These are phyloP conservation scores for Agonum fuliginosum DNA, from an alignment of 2,888 invertebrate genomes.

Conservation along the genomic window DNA sequence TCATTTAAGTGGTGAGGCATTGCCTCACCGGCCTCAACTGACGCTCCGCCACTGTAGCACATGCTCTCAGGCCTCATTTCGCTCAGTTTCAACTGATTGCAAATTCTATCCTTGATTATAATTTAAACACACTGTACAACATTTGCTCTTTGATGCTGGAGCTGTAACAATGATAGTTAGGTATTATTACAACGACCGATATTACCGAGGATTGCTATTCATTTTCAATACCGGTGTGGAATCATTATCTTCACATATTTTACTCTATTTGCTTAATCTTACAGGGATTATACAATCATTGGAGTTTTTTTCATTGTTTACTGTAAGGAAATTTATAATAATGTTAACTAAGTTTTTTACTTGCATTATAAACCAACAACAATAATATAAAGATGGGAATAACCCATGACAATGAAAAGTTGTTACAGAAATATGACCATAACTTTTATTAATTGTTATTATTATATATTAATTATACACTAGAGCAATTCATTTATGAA, in stretches of 20 bases:
- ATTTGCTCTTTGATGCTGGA: constrained; percentile 17
- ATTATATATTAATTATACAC: too few relatives aligned
- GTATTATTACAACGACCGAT: constrained; percentile 25
- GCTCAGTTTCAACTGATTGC: constrained; percentile 44
- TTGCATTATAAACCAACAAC: too few relatives aligned
- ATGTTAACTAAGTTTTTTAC: too few relatives aligned
- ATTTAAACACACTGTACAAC: constrained; percentile 45
- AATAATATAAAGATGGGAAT: too few relatives aligned
- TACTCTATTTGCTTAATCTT: not conserved
- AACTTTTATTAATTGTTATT: too few relatives aligned
- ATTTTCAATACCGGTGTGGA: not conserved
- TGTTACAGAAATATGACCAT: too few relatives aligned
- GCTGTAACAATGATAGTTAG: constrained; percentile 33
- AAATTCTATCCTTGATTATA: constrained; percentile 55
- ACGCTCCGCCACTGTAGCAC: not conserved
- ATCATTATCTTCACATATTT: not conserved
- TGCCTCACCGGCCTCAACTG: too few relatives aligned
- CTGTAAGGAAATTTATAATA: too few relatives aligned
- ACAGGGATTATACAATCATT: not conserved
- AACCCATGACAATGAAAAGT: too few relatives aligned
- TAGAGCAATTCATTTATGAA: too few relatives aligned
- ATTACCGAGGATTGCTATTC: constrained; percentile 31
- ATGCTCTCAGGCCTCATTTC: constrained; percentile 9
- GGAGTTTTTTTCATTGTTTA: too few relatives aligned
- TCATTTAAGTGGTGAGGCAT: too few relatives aligned